A percentile compares a stretch with the other conserved stretches of the same genome.
These are phyloP conservation scores for Plestiodon gilberti DNA, from an alignment of 2,113 vertebrate genomes.

Conservation along the genomic window DNA sequence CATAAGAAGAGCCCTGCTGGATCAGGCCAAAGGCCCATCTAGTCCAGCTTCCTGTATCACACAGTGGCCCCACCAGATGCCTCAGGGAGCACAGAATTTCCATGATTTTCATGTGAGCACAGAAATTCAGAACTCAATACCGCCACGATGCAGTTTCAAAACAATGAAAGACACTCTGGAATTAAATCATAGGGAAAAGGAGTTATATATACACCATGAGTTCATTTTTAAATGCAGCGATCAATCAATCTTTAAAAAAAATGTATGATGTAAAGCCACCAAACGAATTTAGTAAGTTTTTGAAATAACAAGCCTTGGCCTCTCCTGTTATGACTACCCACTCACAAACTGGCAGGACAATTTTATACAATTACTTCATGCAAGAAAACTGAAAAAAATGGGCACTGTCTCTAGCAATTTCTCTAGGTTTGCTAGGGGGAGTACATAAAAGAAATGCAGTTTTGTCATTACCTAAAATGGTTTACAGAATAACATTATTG, in stretches of 20 bases:
- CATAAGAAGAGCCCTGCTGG: too few species aligned
- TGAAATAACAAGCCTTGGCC: neutral
- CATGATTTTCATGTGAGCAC: neutral
- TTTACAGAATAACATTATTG: neutral
- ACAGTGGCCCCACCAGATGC: too few species aligned
- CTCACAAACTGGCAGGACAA: neutral
- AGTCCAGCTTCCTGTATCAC: too few species aligned
- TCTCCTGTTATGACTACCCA: neutral
- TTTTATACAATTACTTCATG: neutral
- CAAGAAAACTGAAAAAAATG: neutral
- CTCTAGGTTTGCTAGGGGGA: neutral
- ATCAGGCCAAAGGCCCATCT: too few species aligned
- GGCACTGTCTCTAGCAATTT: neutral
- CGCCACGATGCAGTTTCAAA: neutral
- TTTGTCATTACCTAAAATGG: neutral
- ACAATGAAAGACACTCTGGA: neutral
- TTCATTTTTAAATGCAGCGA: neutral
- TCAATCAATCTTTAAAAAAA: neutral
- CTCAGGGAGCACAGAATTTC: neutral
- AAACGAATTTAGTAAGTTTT: neutral
- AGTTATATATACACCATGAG: too few species aligned
- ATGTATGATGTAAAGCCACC: neutral
- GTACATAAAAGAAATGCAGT: neutral
- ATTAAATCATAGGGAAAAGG: neutral
- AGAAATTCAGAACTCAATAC: neutral